A percentile compares a stretch with the other conserved stretches of the same genome.
These are phyloP conservation scores for Platycheirus rosarum DNA, from an alignment of 2,888 invertebrate species.

Conservation along the genomic window DNA sequence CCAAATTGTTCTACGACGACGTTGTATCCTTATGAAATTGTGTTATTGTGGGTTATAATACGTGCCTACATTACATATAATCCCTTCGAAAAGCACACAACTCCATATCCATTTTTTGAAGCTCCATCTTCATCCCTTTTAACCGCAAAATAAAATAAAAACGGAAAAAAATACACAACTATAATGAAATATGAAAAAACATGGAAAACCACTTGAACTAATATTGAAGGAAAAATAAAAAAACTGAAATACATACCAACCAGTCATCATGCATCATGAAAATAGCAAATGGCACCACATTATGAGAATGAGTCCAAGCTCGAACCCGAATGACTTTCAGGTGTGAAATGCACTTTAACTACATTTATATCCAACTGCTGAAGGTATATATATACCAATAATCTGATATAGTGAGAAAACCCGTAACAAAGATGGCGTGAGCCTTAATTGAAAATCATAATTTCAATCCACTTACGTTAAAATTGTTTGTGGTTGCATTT, in stretches of 20 bases:
- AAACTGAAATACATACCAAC: constrained; percentile 39
- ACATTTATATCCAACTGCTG: background rate
- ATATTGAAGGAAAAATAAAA: constrained; percentile 37
- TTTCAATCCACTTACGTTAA: constrained; percentile 59
- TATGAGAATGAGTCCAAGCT: constrained; percentile 41
- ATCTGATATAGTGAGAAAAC: background rate
- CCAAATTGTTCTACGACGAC: too few species aligned
- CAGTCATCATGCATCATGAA: constrained; percentile 59
- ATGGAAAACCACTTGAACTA: constrained; percentile 74
- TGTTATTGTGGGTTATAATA: background rate
- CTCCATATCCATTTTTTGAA: constrained; percentile 6
- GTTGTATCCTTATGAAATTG: background rate
- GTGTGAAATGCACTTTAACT: constrained; percentile 64
- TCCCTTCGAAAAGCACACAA: too few species aligned
- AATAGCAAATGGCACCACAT: constrained; percentile 1
- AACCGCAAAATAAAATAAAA: background rate
- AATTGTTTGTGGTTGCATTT: constrained; percentile 57
- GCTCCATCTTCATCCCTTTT: constrained; percentile 30
- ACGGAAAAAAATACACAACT: constrained; percentile 21
- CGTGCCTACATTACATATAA: too few species aligned
- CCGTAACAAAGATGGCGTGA: constrained; percentile 64
- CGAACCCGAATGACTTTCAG: constrained; percentile 49
- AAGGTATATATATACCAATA: constrained; percentile 6
- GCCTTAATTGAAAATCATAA: constrained; percentile 74
- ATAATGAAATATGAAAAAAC: constrained; percentile 71